These are phyloP conservation scores for Conus ventricosus DNA, from an alignment of 1,140 invertebrate species.

Conservation along the genomic window DNA sequence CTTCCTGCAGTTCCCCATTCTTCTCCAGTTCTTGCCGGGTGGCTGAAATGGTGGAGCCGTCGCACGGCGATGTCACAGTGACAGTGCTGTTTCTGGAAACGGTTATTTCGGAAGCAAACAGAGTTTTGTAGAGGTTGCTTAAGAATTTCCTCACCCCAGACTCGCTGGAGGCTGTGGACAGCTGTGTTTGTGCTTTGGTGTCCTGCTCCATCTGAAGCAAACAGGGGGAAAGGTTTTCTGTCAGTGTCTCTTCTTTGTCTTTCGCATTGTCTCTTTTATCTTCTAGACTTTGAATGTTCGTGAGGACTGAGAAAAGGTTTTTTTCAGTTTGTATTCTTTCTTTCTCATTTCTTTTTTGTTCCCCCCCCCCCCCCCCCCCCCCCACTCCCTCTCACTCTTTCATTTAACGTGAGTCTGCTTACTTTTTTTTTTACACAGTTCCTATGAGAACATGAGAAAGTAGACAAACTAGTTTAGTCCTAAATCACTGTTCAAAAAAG, in stretches of 20 bases:
- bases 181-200: neutral
- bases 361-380: too few species aligned
- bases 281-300: neutral
- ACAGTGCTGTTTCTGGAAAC: neutral
- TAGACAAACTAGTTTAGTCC: too few species aligned
- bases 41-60: neutral
- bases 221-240: neutral
- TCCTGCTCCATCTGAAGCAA: neutral
- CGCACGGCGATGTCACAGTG: neutral
- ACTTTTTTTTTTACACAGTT: too few species aligned
- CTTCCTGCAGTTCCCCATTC: too few species aligned
- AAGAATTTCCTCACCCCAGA: neutral
- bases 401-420: too few species aligned
- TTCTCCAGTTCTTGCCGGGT: neutral
- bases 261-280: neutral
- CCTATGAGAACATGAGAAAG: too few species aligned
- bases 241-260: neutral
- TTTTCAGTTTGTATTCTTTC: neutral
- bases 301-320: neutral
- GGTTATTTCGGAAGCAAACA: neutral
- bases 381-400: too few species aligned
- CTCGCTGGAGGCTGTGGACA: neutral
- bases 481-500: too few species aligned
- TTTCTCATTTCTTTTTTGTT: too few species aligned
- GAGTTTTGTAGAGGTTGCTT: neutral